phyloP scores from a whole-genome alignment of 1,140 invertebrate species.

The Arctopsyche grandis region DNA sequence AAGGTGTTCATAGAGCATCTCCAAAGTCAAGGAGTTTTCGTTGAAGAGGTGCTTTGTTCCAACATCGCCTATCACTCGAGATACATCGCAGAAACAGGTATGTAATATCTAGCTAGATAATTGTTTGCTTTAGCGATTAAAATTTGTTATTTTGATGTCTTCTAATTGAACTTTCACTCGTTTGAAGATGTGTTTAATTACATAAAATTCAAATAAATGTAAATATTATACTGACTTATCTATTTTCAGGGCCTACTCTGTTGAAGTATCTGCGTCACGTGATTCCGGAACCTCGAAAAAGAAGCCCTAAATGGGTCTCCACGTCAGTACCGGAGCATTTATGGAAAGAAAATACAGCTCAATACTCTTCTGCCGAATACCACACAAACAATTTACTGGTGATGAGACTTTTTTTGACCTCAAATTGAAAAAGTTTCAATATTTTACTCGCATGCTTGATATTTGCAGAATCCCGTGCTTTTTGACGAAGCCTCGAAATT shows the following conservation, averaged over 20 bases:
- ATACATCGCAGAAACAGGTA: conserved; percentile 78
- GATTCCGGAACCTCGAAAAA: conserved; percentile 70
- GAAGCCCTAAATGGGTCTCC: conserved; percentile 80
- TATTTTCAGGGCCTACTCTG: conserved; percentile 72
- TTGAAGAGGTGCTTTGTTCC: conserved; percentile 81
- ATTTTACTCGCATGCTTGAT: neutral
- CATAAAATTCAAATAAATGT: too few relatives aligned
- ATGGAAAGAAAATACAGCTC: conserved; percentile 71
- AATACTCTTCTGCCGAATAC: conserved; percentile 81
- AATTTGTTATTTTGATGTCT: too few relatives aligned
- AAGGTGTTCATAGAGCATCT: conserved; percentile 76
- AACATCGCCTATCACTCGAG: conserved; percentile 88
- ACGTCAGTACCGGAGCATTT: conserved; percentile 75
- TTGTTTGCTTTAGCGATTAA: too few relatives aligned
- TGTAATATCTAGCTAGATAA: neutral
- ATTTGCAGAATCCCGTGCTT: conserved; percentile 75
- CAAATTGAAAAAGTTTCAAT: neutral
- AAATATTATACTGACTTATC: neutral
- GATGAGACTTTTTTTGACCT: conserved; percentile 35
- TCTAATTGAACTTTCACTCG: too few relatives aligned
- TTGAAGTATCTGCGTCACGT: conserved; percentile 73
- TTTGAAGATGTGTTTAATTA: too few relatives aligned
- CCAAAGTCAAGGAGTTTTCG: conserved; percentile 81
- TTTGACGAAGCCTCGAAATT: conserved; percentile 85
- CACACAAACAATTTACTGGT: conserved; percentile 84